A percentile compares a stretch with the other conserved stretches of the same genome.
phyloP scores from a whole-genome alignment of 2,797 vertebrate genomes.

The Pogonophryne albipinna region DNA sequence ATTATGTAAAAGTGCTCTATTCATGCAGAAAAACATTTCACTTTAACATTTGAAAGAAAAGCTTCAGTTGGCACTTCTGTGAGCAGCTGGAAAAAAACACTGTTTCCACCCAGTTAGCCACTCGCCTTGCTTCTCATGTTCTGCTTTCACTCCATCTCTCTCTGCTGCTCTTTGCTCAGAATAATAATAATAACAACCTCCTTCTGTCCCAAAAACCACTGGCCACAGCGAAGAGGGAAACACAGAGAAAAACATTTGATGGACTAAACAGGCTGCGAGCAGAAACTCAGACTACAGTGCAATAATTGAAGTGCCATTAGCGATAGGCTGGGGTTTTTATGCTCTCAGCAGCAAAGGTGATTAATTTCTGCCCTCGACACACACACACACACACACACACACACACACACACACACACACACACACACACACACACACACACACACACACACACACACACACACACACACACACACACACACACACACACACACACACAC shows the following conservation, averaged over 20 bases:
- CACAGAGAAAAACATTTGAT: constrained; percentile 22
- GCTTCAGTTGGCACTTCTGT: constrained; percentile 33
- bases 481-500: neutral
- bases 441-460: constrained; percentile 13
- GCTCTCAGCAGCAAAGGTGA: constrained; percentile 53
- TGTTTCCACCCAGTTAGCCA: constrained; percentile 35
- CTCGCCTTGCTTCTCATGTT: constrained; percentile 42
- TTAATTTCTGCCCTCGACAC: constrained; percentile 33
- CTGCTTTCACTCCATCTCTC: constrained; percentile 31
- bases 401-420: constrained; percentile 20
- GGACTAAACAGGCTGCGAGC: constrained; percentile 28
- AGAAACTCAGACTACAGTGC: constrained; percentile 39
- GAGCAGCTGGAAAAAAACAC: constrained; percentile 24
- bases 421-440: neutral
- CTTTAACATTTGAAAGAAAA: constrained; percentile 14
- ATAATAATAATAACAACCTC: constrained; percentile 44
- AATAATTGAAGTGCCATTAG: constrained; percentile 64
- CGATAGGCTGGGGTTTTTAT: constrained; percentile 17
- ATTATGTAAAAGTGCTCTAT: neutral
- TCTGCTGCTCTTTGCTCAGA: constrained; percentile 26
- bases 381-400: constrained; percentile 17
- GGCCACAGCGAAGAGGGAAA: constrained; percentile 27
- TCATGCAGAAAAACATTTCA: constrained; percentile 20
- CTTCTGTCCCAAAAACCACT: constrained; percentile 45
- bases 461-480: constrained; percentile 24